Percentiles rank a stretch among this genome's conserved stretches.
Evolutionary conservation across 1,140 invertebrate genomes (phyloP).

Genomic region (Trichoplusia ni): DNA sequence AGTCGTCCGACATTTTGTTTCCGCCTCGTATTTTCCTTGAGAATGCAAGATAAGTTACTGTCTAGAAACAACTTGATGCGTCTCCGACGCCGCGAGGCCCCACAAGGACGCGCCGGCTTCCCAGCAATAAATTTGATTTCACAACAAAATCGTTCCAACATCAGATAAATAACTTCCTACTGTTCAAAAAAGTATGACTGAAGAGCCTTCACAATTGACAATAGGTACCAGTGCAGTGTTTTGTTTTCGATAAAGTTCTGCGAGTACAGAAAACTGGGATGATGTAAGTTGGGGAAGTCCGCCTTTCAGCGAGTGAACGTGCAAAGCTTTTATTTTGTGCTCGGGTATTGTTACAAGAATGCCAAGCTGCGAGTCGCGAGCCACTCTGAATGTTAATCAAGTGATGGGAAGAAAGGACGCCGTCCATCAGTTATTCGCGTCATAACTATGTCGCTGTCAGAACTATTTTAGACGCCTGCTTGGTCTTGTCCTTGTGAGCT

Average conservation of each 20-base stretch:
- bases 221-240: constrained; percentile 33
- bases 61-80: constrained; percentile 38
- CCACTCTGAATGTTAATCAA: constrained; percentile 72
- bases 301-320: constrained; percentile 69
- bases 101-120: constrained; percentile 8
- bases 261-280: constrained; percentile 35
- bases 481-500: not conserved
- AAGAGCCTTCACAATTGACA: constrained; percentile 23
- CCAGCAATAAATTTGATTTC: constrained; percentile 37
- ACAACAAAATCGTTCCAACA: constrained; percentile 22
- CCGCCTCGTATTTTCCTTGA: constrained; percentile 20
- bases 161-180: constrained; percentile 19
- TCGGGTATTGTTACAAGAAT: constrained; percentile 70
- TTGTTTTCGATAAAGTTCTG: constrained; percentile 31
- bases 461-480: constrained; percentile 46
- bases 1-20: constrained; percentile 20
- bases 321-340: constrained; percentile 73
- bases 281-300: constrained; percentile 62
- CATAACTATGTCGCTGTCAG: constrained; percentile 51
- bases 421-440: constrained; percentile 70
- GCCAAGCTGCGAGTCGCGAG: constrained; percentile 61
- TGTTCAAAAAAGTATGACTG: constrained; percentile 17
- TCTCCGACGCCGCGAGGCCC: constrained; percentile 2
- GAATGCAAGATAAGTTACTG: constrained; percentile 37
- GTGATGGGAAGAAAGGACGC: constrained; percentile 53